These are phyloP conservation scores for Schizotus pectinicornis DNA, from an alignment of 2,888 invertebrate species.

Conservation along the genomic window DNA sequence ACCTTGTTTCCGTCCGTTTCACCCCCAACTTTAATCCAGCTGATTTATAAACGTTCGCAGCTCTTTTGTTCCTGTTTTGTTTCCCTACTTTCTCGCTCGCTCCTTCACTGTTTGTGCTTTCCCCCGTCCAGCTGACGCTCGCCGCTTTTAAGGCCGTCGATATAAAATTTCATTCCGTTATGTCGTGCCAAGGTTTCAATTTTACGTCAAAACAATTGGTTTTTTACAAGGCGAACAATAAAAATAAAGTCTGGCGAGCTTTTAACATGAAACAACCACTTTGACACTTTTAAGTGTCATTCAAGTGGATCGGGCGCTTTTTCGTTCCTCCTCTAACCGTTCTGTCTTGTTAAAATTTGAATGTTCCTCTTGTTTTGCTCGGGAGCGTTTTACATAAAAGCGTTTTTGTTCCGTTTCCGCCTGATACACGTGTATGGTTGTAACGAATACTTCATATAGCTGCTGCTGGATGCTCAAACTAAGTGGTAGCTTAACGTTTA, in stretches of 20 bases:
- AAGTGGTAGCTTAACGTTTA: conserved; percentile 22
- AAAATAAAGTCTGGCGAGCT: conserved; percentile 27
- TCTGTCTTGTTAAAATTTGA: conserved; percentile 24
- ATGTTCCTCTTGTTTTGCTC: conserved; percentile 22
- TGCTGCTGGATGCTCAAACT: conserved; percentile 13
- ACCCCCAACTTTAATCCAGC: conserved; percentile 21
- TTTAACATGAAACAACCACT: conserved; percentile 31
- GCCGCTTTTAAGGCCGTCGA: conserved; percentile 2
- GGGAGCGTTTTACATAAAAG: conserved; percentile 19
- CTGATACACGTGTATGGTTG: conserved; percentile 21
- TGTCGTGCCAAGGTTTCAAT: conserved; percentile 30
- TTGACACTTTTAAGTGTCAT: conserved; percentile 30
- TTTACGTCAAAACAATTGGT: conserved; percentile 32
- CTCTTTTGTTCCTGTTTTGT: conserved; percentile 25
- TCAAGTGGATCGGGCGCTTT: conserved; percentile 20
- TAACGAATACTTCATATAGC: conserved; percentile 15
- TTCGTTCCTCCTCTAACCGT: conserved; percentile 20
- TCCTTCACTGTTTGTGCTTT: not conserved
- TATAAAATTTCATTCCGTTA: conserved; percentile 28
- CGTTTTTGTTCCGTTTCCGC: conserved; percentile 24
- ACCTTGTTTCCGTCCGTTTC: conserved; percentile 9
- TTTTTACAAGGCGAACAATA: conserved; percentile 26
- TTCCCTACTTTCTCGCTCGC: conserved; percentile 13
- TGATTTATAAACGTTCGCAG: conserved; percentile 29
- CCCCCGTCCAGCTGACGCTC: conserved; percentile 19